Percentiles rank a stretch among this genome's conserved stretches.
Evolutionary conservation across 2,888 invertebrate genomes (phyloP).

Genomic region (Pterostichus madidus): DNA sequence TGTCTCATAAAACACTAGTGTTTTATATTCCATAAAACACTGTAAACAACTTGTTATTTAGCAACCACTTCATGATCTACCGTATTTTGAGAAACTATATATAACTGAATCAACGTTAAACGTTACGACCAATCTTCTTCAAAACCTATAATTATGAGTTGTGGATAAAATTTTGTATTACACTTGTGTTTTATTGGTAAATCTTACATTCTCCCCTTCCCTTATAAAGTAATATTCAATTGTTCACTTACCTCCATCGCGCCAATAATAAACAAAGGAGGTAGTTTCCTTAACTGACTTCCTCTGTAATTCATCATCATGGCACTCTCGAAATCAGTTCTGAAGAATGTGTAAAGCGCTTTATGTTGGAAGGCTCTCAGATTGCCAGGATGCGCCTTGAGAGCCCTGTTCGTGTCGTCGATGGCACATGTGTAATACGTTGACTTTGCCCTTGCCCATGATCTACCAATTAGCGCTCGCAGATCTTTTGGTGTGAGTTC

Average conservation of each 20-base stretch:
- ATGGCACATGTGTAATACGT: conserved; percentile 80
- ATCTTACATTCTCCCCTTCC: too few relatives aligned
- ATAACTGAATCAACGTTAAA: too few relatives aligned
- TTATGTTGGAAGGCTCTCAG: conserved; percentile 73
- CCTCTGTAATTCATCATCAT: conserved; percentile 73
- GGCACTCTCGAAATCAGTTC: conserved; percentile 75
- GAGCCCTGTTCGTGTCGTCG: conserved; percentile 78
- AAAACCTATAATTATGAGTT: too few relatives aligned
- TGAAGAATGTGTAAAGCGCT: conserved; percentile 74
- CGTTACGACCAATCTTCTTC: too few relatives aligned
- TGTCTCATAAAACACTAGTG: too few relatives aligned
- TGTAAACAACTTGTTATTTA: too few relatives aligned
- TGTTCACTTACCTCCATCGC: conserved; percentile 73
- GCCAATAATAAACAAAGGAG: conserved; percentile 75
- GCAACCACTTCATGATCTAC: too few relatives aligned
- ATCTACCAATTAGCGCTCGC: conserved; percentile 79
- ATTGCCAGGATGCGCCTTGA: conserved; percentile 73
- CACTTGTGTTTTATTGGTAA: too few relatives aligned
- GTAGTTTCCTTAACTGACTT: conserved; percentile 73
- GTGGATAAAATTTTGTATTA: too few relatives aligned
- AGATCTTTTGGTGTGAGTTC: conserved; percentile 76
- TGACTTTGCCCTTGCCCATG: conserved; percentile 79
- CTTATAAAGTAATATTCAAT: too few relatives aligned
- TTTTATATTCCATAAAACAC: too few relatives aligned
- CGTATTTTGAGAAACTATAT: too few relatives aligned